phyloP scores from a whole-genome alignment of 2,113 vertebrate genomes.

The Ceuthmochares aereus region DNA sequence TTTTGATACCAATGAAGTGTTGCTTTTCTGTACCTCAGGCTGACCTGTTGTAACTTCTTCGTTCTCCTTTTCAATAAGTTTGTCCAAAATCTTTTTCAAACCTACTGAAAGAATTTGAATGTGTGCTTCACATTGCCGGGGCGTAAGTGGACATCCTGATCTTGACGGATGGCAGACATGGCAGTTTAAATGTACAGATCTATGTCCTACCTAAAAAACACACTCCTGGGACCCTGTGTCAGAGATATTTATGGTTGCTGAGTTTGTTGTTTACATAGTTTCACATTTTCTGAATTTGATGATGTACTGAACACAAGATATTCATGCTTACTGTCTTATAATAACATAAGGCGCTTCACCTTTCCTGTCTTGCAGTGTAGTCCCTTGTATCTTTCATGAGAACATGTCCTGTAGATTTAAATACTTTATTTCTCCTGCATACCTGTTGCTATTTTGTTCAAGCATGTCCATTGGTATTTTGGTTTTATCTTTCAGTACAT shows the following conservation, averaged over 20 bases:
- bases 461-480: background rate
- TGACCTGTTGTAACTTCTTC: background rate
- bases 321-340: background rate
- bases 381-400: background rate
- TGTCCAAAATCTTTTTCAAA: background rate
- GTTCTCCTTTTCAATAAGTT: background rate
- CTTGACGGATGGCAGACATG: background rate
- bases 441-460: background rate
- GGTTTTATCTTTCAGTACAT: background rate
- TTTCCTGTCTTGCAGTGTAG: background rate
- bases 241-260: background rate
- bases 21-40: background rate
- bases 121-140: background rate
- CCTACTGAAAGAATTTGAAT: background rate
- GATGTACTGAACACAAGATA: background rate
- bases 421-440: background rate
- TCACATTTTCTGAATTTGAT: background rate
- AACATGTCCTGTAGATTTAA: background rate
- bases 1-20: background rate
- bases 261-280: background rate
- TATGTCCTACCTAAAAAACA: background rate
- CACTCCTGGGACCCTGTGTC: accelerated
- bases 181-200: background rate
- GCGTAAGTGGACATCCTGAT: background rate
- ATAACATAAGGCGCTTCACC: background rate